These are phyloP conservation scores for Tragulus kanchil DNA, from an alignment of 2,113 vertebrate species.

Conservation along the genomic window DNA sequence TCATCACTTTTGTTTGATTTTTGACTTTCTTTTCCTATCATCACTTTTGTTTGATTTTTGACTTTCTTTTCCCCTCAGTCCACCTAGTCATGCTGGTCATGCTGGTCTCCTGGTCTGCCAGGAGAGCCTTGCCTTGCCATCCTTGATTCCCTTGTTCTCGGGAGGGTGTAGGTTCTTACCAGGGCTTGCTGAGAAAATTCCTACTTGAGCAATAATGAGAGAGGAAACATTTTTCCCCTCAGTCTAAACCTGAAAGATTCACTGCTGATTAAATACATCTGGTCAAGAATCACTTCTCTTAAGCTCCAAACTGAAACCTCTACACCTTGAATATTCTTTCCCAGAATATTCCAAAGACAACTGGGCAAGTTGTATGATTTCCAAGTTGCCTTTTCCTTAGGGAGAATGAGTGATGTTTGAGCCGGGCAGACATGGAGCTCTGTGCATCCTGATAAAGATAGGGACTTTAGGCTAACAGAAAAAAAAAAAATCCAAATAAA, in stretches of 20 bases:
- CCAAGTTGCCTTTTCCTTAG: constrained; percentile 82
- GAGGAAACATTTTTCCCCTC: constrained; percentile 42
- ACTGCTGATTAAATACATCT: constrained; percentile 63
- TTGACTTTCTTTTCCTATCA: neutral
- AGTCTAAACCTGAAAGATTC: constrained; percentile 57
- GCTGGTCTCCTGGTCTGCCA: neutral
- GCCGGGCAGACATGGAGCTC: constrained; percentile 78
- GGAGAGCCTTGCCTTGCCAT: neutral
- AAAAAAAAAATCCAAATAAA: constrained; percentile 86
- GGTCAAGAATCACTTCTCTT: constrained; percentile 68
- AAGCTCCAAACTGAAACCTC: constrained; percentile 65
- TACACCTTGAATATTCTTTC: constrained; percentile 47
- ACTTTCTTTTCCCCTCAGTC: neutral
- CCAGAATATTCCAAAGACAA: constrained; percentile 71
- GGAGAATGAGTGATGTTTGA: constrained; percentile 77
- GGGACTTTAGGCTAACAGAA: constrained; percentile 85
- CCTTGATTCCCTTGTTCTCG: neutral
- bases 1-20: neutral
- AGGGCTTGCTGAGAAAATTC: constrained; percentile 49
- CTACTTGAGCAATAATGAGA: constrained; percentile 62
- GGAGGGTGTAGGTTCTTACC: neutral
- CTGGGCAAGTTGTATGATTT: constrained; percentile 71
- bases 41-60: neutral
- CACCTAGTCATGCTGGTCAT: neutral
- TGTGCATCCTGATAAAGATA: constrained; percentile 86